phyloP scores from a whole-genome alignment of 2,888 invertebrate genomes.

The Pollenia angustigena region DNA sequence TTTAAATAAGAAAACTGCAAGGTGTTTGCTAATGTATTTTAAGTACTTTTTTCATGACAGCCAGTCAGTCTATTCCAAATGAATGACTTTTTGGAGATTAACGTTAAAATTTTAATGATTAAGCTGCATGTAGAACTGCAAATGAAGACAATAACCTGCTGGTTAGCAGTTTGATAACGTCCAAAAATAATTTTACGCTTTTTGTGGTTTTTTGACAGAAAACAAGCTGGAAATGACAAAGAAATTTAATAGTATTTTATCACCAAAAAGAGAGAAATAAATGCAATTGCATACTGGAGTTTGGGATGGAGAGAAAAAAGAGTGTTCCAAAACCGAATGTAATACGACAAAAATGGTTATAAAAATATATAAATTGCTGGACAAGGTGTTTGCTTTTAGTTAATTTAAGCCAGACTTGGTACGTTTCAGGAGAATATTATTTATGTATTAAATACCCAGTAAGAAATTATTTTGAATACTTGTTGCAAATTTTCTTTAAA shows the following conservation, averaged over 20 bases:
- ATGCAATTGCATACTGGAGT: neutral
- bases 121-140: neutral
- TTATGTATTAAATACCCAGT: neutral
- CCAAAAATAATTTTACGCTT: constrained; percentile 16
- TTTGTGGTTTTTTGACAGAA: constrained; percentile 2
- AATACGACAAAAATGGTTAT: neutral
- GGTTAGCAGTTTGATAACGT: neutral
- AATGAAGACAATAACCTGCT: neutral
- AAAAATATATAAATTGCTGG: constrained; percentile 22
- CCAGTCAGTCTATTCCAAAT: neutral
- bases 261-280: neutral
- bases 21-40: constrained; percentile 47
- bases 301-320: neutral
- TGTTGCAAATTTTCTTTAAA: too few species aligned
- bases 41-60: constrained; percentile 12
- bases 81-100: constrained; percentile 19
- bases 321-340: neutral
- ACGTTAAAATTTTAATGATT: constrained; percentile 7
- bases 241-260: constrained; percentile 13
- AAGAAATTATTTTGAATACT: neutral
- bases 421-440: neutral
- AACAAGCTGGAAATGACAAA: constrained; percentile 47
- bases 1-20: constrained; percentile 31
- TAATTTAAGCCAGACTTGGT: constrained; percentile 1
- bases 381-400: constrained; percentile 39